A percentile compares a stretch with the other conserved stretches of the same genome.
These are phyloP conservation scores for Syrphus vitripennis DNA, from an alignment of 2,888 invertebrate species.

Conservation along the genomic window DNA sequence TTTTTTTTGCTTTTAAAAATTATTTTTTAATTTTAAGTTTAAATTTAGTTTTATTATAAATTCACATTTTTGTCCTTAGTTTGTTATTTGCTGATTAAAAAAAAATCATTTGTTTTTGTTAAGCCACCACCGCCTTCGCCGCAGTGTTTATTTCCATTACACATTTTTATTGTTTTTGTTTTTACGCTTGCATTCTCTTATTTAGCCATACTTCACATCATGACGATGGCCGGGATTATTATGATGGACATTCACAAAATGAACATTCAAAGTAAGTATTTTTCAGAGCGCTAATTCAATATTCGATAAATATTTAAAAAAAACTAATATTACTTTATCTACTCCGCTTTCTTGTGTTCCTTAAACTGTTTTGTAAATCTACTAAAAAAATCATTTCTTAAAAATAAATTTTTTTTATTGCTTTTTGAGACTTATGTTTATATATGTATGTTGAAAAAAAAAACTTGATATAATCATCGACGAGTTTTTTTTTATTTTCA, in stretches of 20 bases:
- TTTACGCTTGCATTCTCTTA: slow-evolving; percentile 74
- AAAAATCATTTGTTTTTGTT: slow-evolving; percentile 36
- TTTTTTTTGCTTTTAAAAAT: neutral
- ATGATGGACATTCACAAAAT: slow-evolving; percentile 76
- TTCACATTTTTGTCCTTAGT: neutral
- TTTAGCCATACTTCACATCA: slow-evolving; percentile 76
- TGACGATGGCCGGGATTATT: slow-evolving; percentile 76
- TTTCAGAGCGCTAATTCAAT: neutral
- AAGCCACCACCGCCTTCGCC: slow-evolving; percentile 17
- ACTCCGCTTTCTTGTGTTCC: slow-evolving; percentile 45
- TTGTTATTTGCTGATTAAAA: slow-evolving; percentile 14
- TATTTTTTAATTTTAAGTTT: slow-evolving; percentile 11
- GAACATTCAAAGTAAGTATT: slow-evolving; percentile 76
- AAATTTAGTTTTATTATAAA: neutral
- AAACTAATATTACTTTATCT: slow-evolving; percentile 8
- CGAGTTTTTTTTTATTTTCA: slow-evolving; percentile 8
- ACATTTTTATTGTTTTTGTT: slow-evolving; percentile 69
- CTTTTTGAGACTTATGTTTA: slow-evolving; percentile 25
- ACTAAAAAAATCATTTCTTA: slow-evolving; percentile 15
- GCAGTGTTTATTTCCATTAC: slow-evolving; percentile 69
- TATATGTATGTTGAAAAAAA: slow-evolving; percentile 32
- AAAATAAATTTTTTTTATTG: slow-evolving; percentile 12
- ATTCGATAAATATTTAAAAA: neutral
- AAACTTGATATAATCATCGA: slow-evolving; percentile 18
- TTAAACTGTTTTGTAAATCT: slow-evolving; percentile 16